Evolutionary conservation across 2,797 vertebrate species (phyloP), one percentile per base, ranked within the genome.

Genomic region (Danio albolineatus): DNA sequence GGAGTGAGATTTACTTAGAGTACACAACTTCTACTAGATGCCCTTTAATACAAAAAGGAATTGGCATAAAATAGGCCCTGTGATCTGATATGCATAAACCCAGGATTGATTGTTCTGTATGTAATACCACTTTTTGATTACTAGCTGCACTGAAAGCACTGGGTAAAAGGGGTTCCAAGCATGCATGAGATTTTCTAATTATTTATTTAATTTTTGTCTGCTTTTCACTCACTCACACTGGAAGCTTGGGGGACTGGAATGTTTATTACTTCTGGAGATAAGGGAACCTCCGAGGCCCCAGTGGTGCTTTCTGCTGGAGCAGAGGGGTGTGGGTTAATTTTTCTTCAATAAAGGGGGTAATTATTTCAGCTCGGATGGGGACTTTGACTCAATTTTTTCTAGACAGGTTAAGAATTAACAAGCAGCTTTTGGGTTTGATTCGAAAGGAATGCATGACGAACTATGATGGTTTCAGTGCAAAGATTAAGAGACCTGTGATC

Each of bases 191-290:
- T 72, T 76, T 74, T 65, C 60, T 73, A 67, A 71, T 84, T 75
- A 36, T 79, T 75, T 64, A 56, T 75, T 70, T 19, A 13, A 41
- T 72, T 80, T 77, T 79, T 78, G 51, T 82, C 76, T 79, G 56
- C 57, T 54, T 62, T 66, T 49, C 54, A 70, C 28, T 78, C 60
- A 77, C 62, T 73, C 28, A 54, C 73, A 57, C 70, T 76, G 53
- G 65, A 83, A 74, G 82, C 85, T 83, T 76, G 70, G 78, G 81
- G 86, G 75, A 78, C 75, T 81, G 72, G 82, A 85, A 87, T 88
- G 83, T 88, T 87, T 87, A 86, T 88, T 88, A 86, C 87, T 85
- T 87, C 76, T 87, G 81, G 86, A 87, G 84, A 86, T 80, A 85
- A 86, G 80, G 76, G 78, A 81, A 76, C 69, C 75, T 83, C 72